Conservation (phyloP, 2,113 vertebrate species). For the Neolamprologus falcicula region DNA sequence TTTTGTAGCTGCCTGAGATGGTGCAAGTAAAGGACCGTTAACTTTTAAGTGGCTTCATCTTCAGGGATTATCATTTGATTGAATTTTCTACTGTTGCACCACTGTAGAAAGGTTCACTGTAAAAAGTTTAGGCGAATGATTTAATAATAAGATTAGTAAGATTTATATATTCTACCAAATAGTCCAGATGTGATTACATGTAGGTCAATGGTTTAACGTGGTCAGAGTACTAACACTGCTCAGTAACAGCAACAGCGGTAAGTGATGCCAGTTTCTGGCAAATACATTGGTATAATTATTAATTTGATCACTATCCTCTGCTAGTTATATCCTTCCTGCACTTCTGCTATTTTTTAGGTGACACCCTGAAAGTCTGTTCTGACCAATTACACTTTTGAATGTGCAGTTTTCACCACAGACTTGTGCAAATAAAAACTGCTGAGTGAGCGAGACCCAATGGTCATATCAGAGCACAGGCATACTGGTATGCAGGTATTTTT, state of each 20-base stretch:
- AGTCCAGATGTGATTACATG: neutral
- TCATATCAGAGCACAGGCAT: neutral
- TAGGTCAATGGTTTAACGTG: neutral
- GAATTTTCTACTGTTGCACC: neutral
- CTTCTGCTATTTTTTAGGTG: neutral
- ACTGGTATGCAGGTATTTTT: neutral
- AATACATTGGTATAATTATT: neutral
- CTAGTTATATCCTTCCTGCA: neutral
- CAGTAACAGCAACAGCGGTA: rapidly evolving
- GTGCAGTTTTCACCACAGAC: neutral
- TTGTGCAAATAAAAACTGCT: neutral
- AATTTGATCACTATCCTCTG: neutral
- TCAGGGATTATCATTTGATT: neutral
- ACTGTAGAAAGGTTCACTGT: neutral
- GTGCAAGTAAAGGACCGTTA: neutral
- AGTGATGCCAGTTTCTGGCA: neutral
- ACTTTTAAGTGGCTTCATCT: neutral
- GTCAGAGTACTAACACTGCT: neutral
- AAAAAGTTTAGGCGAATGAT: neutral
- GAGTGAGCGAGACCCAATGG: neutral
- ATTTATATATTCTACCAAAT: neutral
- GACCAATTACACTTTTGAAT: neutral
- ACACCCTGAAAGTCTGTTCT: neutral
- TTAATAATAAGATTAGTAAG: neutral
- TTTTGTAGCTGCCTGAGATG: neutral